Base-by-base conservation (phyloP, 2,888 invertebrate genomes). In the Meiosimyza decipiens region DNA sequence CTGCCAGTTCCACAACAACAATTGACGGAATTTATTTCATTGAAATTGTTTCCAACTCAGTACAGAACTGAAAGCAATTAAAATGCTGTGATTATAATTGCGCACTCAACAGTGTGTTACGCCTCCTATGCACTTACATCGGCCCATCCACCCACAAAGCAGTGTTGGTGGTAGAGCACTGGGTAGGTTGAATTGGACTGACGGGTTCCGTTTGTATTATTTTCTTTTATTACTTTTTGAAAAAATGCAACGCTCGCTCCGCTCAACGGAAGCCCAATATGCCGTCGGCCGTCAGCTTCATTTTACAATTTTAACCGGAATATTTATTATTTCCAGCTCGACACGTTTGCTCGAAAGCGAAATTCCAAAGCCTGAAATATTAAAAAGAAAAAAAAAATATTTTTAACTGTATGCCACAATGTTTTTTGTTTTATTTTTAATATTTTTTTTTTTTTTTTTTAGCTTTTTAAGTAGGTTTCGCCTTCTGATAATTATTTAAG, bases 21-120 rank as follows among this genome's bases (percentile, higher is more conserved):
- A 76, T 75, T 73, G 75, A 62, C 63, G 75, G 71, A 75, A 74
- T 75, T 75, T 75, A 75, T 74, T 74, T 71, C 75, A 74, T 74
- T 75, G 75, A 74, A 75, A 76, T 77, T 78, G 78, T 80, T 79
- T 78, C 77, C 77, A 77, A 76, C 76, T 74, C 76, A 80, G 78
- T 79, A 78, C 78, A 78, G 80, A 76, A 77, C 77, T 80, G 80
- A 81, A 81, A 79, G 81, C 81, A 81, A 81, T 81, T 81, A 81
- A 81, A 81, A 80, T 73, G 78, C 80, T 78, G 80, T 80, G 77
- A 79, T 81, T 81, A 81, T 81, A 81, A 81, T 81, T 81, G 81
- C 62, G 74, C 77, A 76, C 75, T 77, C 74, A 78, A 77, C 52
- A 70, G n/a, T n/a, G 51, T 51, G 50, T 28, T 18, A 16, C 18